A percentile compares a stretch with the other conserved stretches of the same genome.
phyloP scores from a whole-genome alignment of 92 coral and sea anemone genomes.

The Actinostola sp. region DNA sequence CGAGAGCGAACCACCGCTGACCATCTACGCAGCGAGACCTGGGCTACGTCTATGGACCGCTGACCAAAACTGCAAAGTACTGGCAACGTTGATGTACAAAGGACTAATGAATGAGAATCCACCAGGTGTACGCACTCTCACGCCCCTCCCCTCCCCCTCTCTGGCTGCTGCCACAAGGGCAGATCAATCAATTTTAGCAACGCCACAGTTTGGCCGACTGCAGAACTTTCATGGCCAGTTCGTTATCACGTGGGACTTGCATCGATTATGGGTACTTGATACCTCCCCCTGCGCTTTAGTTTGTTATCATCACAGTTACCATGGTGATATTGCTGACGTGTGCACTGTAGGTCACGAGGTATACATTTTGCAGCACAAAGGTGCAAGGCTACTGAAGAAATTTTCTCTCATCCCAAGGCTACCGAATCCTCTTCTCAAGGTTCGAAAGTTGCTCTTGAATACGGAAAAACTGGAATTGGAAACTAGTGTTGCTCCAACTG shows the following conservation, averaged over 20 bases:
- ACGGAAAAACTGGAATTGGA: conserved; percentile 20
- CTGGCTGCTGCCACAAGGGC: conserved; percentile 34
- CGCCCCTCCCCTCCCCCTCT: conserved; percentile 44
- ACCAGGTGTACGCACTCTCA: conserved; percentile 74
- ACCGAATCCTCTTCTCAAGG: conserved; percentile 70
- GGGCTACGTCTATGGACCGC: conserved; percentile 94
- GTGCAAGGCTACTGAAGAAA: conserved; percentile 67
- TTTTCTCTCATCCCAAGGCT: conserved; percentile 72
- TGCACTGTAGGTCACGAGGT: conserved; percentile 90
- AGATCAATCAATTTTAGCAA: conserved; percentile 19
- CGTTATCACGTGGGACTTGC: conserved; percentile 85
- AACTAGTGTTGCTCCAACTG: background rate
- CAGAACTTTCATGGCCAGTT: conserved; percentile 79
- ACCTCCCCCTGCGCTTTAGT: conserved; percentile 79
- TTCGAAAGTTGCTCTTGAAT: conserved; percentile 29
- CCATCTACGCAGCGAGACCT: conserved; percentile 74
- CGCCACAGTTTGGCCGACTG: conserved; percentile 76
- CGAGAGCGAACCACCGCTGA: conserved; percentile 15
- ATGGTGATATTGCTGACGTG: conserved; percentile 80
- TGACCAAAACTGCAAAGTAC: conserved; percentile 75
- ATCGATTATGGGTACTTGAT: conserved; percentile 89
- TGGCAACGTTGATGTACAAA: conserved; percentile 91
- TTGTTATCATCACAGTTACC: conserved; percentile 79
- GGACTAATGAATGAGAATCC: conserved; percentile 80
- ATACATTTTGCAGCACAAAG: conserved; percentile 71